These are phyloP conservation scores for Cromileptes altivelis DNA, from an alignment of 2,113 vertebrate species.

Conservation along the genomic window DNA sequence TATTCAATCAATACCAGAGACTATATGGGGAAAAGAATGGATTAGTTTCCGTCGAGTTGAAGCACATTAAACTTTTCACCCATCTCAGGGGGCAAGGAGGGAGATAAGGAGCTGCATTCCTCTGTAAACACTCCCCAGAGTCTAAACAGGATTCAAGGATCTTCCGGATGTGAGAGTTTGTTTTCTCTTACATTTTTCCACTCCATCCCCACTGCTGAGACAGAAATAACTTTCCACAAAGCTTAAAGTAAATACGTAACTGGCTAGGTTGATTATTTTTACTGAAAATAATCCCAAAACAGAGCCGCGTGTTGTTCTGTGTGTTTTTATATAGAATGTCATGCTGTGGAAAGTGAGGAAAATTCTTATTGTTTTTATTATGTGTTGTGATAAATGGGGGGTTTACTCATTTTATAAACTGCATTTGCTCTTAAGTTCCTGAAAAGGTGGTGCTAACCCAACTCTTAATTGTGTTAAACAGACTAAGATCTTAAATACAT, in stretches of 20 bases:
- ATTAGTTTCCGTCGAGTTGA: not conserved
- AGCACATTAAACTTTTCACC: not conserved
- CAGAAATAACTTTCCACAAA: conserved; percentile 35
- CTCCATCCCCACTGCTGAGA: not conserved
- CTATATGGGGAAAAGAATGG: not conserved
- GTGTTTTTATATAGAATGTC: not conserved
- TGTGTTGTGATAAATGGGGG: not conserved
- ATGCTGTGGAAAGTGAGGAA: not conserved
- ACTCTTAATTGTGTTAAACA: no score
- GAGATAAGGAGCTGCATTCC: conserved; percentile 34
- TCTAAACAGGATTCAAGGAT: conserved; percentile 66
- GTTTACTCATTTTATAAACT: no score
- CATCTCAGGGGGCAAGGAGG: not conserved
- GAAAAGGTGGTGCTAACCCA: no score
- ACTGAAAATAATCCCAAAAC: conserved; percentile 8
- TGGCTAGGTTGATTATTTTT: conserved; percentile 36
- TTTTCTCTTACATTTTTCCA: conserved; percentile 61
- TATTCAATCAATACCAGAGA: not conserved
- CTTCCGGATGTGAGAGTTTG: conserved; percentile 54
- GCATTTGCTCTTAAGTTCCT: no score
- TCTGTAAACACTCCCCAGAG: conserved; percentile 50
- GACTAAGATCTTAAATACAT: no score
- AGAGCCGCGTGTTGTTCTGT: not conserved
- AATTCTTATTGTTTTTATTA: not conserved
- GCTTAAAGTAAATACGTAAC: conserved; percentile 57